Conservation (phyloP, 2,113 vertebrate species). For the Archilochus colubris region DNA sequence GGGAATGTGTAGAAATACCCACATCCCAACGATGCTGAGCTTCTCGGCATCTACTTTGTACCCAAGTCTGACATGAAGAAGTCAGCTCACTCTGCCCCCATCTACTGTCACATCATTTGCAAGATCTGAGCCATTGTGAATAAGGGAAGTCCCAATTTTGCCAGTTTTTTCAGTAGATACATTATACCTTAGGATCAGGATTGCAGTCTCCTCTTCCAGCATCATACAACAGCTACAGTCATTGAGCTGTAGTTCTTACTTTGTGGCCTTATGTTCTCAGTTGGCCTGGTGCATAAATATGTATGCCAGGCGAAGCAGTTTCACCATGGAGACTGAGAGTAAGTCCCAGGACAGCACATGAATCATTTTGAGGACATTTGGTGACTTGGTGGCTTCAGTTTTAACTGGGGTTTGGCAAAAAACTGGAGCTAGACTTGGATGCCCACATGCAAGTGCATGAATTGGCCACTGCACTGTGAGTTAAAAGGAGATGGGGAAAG, state of each 20-base stretch:
- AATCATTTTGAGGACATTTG: not conserved
- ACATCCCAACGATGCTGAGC: not conserved
- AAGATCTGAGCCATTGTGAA: not conserved
- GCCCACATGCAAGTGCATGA: not conserved
- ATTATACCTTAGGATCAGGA: not conserved
- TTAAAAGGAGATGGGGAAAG: not conserved
- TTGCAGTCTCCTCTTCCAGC: not conserved
- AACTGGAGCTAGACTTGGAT: not conserved
- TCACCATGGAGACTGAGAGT: not conserved
- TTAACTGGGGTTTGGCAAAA: not conserved
- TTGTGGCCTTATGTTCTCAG: not conserved
- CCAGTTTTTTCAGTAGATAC: not conserved
- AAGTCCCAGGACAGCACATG: not conserved
- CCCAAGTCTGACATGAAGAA: not conserved
- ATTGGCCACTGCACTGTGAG: not conserved
- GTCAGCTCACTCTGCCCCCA: not conserved
- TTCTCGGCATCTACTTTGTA: not conserved
- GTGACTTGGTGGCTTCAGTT: not conserved
- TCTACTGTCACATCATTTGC: not conserved
- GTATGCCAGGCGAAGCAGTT: not conserved
- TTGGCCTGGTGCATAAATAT: not conserved
- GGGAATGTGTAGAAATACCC: not conserved
- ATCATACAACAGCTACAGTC: not conserved
- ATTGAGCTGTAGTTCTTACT: not conserved
- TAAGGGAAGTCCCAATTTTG: not conserved